A percentile compares a stretch with the other conserved stretches of the same genome.
These are phyloP conservation scores for Melanostoma mellinum DNA, from an alignment of 2,888 invertebrate species.

Conservation along the genomic window DNA sequence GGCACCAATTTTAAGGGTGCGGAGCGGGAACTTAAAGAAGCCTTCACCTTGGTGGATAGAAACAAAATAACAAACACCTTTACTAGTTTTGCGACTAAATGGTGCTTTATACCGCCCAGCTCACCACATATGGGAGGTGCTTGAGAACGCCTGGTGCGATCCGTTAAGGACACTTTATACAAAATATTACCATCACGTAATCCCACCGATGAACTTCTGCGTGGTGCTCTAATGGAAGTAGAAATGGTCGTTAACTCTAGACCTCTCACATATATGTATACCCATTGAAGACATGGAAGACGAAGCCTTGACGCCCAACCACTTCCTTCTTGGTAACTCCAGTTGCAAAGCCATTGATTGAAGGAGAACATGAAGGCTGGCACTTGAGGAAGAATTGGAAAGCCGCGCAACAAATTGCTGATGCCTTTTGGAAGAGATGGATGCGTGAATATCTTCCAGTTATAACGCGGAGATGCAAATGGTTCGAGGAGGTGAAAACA, in stretches of 20 bases:
- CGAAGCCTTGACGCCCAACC: conserved; percentile 22
- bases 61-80: conserved; percentile 38
- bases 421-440: background rate
- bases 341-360: background rate
- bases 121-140: background rate
- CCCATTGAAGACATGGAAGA: conserved; percentile 10
- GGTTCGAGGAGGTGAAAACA: conserved; percentile 1
- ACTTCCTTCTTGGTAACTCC: background rate
- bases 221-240: background rate
- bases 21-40: conserved; percentile 47
- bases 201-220: background rate
- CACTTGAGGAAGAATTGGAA: background rate
- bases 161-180: background rate
- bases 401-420: background rate
- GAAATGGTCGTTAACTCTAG: conserved; percentile 17
- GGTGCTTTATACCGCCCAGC: conserved; percentile 39
- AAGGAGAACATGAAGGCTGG: background rate
- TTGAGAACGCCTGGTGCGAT: conserved; percentile 8
- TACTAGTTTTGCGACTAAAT: conserved; percentile 38
- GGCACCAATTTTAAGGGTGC: conserved; percentile 61
- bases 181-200: conserved; percentile 1
- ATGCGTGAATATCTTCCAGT: background rate
- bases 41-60: conserved; percentile 26
- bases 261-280: conserved; percentile 20
- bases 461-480: background rate